A percentile compares a stretch with the other conserved stretches of the same genome.
These are phyloP conservation scores for Psilopogon haemacephalus DNA, from an alignment of 2,113 vertebrate genomes.

Conservation along the genomic window DNA sequence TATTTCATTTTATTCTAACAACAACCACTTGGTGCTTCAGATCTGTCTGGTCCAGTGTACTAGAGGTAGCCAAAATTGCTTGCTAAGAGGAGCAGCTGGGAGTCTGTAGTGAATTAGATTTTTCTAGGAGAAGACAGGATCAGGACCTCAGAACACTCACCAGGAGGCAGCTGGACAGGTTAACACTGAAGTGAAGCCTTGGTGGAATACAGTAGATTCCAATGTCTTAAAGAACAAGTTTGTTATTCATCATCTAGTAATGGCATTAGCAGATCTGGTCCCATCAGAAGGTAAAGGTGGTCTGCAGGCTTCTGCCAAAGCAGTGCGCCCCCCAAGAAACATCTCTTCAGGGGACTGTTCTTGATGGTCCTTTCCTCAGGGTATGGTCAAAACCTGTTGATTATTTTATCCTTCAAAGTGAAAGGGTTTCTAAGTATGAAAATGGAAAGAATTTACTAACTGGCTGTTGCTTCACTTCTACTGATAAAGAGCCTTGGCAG, in stretches of 20 bases:
- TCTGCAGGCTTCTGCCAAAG: not conserved
- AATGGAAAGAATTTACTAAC: not conserved
- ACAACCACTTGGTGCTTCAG: not conserved
- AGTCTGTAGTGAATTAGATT: not conserved
- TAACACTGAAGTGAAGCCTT: fast-evolving
- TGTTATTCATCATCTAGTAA: not conserved
- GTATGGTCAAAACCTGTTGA: not conserved
- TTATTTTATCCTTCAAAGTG: not conserved
- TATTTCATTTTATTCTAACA: not conserved
- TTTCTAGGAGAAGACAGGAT: not conserved
- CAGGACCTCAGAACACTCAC: not conserved
- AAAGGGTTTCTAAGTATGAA: not conserved
- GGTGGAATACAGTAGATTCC: not conserved
- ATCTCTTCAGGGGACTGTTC: not conserved
- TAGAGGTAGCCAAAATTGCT: not conserved
- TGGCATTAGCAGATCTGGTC: not conserved
- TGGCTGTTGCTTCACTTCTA: not conserved
- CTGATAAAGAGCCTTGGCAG: not conserved
- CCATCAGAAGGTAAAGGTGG: not conserved
- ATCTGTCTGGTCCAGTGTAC: not conserved
- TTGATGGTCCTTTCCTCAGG: not conserved
- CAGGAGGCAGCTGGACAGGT: not conserved
- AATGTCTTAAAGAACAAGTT: not conserved
- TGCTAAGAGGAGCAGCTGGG: not conserved
- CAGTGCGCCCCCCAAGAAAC: not conserved